A percentile compares a stretch with the other conserved stretches of the same genome.
These are phyloP conservation scores for Leptopilina boulardi DNA, from an alignment of 1,140 invertebrate genomes.

Conservation along the genomic window DNA sequence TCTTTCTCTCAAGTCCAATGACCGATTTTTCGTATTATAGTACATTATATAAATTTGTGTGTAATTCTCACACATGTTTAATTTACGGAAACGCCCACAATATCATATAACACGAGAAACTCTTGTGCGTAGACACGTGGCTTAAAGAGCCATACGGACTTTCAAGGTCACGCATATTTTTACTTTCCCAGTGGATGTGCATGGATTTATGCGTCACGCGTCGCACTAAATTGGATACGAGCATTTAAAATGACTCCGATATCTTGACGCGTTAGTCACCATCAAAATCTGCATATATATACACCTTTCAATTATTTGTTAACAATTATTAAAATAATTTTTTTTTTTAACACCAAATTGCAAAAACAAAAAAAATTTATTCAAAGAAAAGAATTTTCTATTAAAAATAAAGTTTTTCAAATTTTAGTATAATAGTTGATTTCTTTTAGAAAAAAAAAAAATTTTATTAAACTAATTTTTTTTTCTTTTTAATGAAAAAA, in stretches of 20 bases:
- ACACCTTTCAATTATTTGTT: too few species aligned
- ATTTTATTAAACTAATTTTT: too few species aligned
- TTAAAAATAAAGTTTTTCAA: too few species aligned
- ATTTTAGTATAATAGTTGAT: too few species aligned
- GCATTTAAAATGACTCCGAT: background rate
- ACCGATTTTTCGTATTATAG: constrained; percentile 1
- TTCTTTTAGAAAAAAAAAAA: too few species aligned
- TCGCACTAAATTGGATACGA: background rate
- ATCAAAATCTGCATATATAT: background rate
- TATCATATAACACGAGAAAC: constrained; percentile 53
- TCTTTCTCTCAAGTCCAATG: background rate
- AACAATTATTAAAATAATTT: too few species aligned
- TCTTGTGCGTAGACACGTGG: constrained; percentile 48
- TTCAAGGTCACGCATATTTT: constrained; percentile 24
- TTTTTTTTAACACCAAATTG: too few species aligned
- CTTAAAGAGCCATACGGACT: constrained; percentile 34
- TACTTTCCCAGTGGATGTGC: background rate
- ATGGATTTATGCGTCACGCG: constrained; percentile 23
- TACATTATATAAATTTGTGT: background rate
- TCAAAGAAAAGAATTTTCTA: too few species aligned
- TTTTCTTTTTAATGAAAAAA: too few species aligned
- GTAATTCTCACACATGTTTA: constrained; percentile 39
- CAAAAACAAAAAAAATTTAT: too few species aligned
- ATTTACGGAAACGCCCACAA: constrained; percentile 62
- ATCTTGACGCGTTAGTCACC: background rate